Evolutionary conservation across 2,888 invertebrate species (phyloP), one percentile per base, ranked within the genome.

Genomic region (Folsomia candida): DNA sequence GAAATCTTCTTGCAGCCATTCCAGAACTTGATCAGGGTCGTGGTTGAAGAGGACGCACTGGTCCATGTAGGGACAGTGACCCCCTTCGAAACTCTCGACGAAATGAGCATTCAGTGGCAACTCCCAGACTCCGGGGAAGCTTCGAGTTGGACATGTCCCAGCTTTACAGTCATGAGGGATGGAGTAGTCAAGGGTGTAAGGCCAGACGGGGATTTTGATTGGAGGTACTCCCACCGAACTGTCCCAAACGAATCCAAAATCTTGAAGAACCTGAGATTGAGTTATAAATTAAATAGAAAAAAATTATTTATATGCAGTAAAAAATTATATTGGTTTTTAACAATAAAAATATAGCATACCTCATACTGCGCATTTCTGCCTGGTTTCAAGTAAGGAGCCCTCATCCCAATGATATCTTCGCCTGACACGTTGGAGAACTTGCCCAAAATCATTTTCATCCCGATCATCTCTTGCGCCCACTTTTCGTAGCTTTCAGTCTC

Each of bases 391-490:
- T 92, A 94, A 1, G 94, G 94, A 11, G 93, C 94, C 81, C 94
- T 86, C 86, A 94, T 89, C 64, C 94, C 94, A 37, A 92, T 91
- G 51, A 94, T 88, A 81, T 94, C 93, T 67, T 88, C 88, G 64
- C 88, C 88, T 18, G 92, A 89, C 73, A 94, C 87, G 83, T 93
- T 93, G 11, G 93, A 87, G 82, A 94, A 93, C 81, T 89, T 88
- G 75, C 87, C 87, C 26, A 94, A 85, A 80, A 94, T 93, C 83
- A 93, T 93, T 75, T 93, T 87, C 94, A 94, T 94, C 64, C 94
- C 94, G 80, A 94, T 91, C 92, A 94, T 93, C 85, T 94, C 94
- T 25, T 93, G 92, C 0, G 91, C 91, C 94, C 94, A 95, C 83
- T 93, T 93, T 85, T 94, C 94, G 83, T 93, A 92, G 68, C 91